A percentile compares a stretch with the other conserved stretches of the same genome.
phyloP scores from a whole-genome alignment of 1,140 invertebrate genomes.

The Acromyrmex echinatior region DNA sequence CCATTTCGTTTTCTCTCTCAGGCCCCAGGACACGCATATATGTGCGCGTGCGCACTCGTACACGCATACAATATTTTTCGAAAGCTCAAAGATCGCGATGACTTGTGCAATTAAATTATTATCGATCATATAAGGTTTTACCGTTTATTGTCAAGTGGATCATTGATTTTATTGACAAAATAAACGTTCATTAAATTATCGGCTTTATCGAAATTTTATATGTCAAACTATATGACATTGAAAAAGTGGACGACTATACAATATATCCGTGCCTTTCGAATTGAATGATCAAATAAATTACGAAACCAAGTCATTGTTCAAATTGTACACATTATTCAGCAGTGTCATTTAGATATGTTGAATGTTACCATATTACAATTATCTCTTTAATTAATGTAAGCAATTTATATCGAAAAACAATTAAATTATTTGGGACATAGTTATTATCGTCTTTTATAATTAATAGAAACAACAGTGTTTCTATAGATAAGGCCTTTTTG shows the following conservation, averaged over 20 bases:
- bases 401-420: background rate
- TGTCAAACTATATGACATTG: background rate
- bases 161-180: background rate
- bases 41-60: slow-evolving; percentile 2
- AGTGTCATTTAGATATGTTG: background rate
- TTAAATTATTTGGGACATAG: background rate
- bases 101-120: background rate
- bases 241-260: background rate
- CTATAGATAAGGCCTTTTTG: background rate
- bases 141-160: too few relatives aligned
- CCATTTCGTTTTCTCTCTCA: slow-evolving; percentile 29
- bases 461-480: background rate
- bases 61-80: background rate
- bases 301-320: background rate
- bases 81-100: background rate
- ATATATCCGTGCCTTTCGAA: background rate
- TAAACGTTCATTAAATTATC: slow-evolving; percentile 24
- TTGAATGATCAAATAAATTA: slow-evolving; percentile 10
- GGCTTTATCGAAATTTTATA: background rate
- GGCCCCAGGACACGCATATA: too few relatives aligned
- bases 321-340: background rate
- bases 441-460: background rate
- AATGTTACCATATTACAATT: background rate
- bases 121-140: slow-evolving; percentile 7
- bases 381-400: background rate